A percentile compares a stretch with the other conserved stretches of the same genome.
These are phyloP conservation scores for Unio pictorum DNA, from an alignment of 2,888 invertebrate genomes.

Conservation along the genomic window DNA sequence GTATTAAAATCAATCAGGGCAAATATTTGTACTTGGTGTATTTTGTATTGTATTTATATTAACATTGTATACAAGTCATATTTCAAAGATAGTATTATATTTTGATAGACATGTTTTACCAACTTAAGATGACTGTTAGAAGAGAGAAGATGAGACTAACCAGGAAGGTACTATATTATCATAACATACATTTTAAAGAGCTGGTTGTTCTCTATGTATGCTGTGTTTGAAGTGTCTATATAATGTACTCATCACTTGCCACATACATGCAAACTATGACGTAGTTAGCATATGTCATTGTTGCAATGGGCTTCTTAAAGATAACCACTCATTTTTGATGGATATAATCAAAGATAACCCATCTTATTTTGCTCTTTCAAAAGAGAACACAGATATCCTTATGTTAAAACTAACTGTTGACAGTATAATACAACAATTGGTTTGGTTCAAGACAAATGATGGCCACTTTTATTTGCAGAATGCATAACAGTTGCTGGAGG, in stretches of 20 bases:
- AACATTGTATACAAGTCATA: slow-evolving; percentile 4
- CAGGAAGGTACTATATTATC: background rate
- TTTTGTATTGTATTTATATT: slow-evolving; percentile 10
- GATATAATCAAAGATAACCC: slow-evolving; percentile 3
- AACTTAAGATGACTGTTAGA: slow-evolving; percentile 10
- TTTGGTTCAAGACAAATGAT: slow-evolving; percentile 4
- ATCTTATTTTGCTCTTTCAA: slow-evolving; percentile 3
- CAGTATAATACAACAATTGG: background rate
- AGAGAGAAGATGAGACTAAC: slow-evolving; percentile 8
- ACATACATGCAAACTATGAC: slow-evolving; percentile 7
- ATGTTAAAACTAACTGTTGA: background rate
- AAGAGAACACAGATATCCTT: slow-evolving; percentile 3
- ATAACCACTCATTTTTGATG: background rate
- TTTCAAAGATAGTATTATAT: slow-evolving; percentile 7
- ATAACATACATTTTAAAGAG: slow-evolving; percentile 10
- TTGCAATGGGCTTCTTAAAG: background rate
- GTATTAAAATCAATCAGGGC: background rate
- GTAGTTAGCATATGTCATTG: background rate
- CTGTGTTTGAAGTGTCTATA: slow-evolving; percentile 10
- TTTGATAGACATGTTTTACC: slow-evolving; percentile 7
- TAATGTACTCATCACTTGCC: slow-evolving; percentile 12
- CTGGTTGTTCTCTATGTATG: slow-evolving; percentile 14
- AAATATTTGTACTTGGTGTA: slow-evolving; percentile 6
- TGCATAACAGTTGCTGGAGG: slow-evolving; percentile 6
- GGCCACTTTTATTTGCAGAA: slow-evolving; percentile 1